Conservation (phyloP, 2,888 invertebrate genomes). For the Polyploca ridens region DNA sequence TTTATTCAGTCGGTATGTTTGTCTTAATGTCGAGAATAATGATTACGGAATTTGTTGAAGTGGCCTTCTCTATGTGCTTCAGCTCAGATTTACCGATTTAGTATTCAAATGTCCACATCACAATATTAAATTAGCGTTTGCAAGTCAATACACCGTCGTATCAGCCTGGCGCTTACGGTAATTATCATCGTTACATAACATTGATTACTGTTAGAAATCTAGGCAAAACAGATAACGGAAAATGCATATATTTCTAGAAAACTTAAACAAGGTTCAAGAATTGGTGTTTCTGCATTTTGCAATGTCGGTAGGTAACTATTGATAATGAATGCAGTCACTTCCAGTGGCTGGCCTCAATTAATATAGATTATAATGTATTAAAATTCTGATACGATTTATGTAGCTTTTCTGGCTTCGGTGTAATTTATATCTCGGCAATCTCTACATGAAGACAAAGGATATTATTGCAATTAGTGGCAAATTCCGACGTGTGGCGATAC, state of each 20-base stretch:
- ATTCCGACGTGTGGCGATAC: not conserved
- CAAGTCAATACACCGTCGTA: not conserved
- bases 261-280: conserved; percentile 39
- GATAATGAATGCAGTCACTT: conserved; percentile 66
- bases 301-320: conserved; percentile 51
- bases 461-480: not conserved
- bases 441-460: not conserved
- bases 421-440: conserved; percentile 7
- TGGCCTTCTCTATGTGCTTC: not conserved
- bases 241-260: conserved; percentile 31
- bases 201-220: conserved; percentile 11
- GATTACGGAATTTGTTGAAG: conserved; percentile 1
- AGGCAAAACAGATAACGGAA: conserved; percentile 24
- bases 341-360: conserved; percentile 74
- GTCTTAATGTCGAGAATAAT: conserved; percentile 7
- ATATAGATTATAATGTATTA: conserved; percentile 67
- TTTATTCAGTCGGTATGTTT: conserved; percentile 2
- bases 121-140: not conserved
- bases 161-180: not conserved
- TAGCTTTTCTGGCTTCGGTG: conserved; percentile 7
- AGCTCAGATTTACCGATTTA: not conserved
- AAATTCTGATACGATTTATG: conserved; percentile 48
- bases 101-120: not conserved
- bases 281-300: conserved; percentile 56
- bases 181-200: conserved; percentile 4